phyloP scores from a whole-genome alignment of 2,113 vertebrate genomes.

The Caretta caretta region DNA sequence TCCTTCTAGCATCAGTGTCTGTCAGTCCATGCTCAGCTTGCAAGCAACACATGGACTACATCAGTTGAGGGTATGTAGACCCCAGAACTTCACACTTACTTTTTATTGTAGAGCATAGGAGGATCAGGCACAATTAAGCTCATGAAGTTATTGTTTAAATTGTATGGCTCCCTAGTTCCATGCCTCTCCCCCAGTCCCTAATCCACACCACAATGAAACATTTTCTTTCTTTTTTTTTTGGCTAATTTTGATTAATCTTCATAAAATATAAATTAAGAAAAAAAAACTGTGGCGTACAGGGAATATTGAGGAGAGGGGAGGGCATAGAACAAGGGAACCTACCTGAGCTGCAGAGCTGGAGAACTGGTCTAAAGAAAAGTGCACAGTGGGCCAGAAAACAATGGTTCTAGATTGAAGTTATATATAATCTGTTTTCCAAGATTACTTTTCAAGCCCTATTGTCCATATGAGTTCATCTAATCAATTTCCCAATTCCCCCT shows the following conservation, averaged over 20 bases:
- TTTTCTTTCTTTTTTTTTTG: not conserved
- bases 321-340: not conserved
- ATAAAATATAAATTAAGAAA: not conserved
- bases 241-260: not conserved
- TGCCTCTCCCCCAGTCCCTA: not conserved
- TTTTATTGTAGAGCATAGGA: not conserved
- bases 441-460: not conserved
- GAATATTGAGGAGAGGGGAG: not conserved
- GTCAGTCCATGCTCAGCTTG: not conserved
- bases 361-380: not conserved
- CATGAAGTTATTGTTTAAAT: slow-evolving; percentile 6
- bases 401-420: not conserved
- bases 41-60: slow-evolving; percentile 52
- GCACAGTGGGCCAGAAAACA: accelerated
- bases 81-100: not conserved
- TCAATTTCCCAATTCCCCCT: not conserved
- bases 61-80: slow-evolving; percentile 39
- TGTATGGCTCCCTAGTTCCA: slow-evolving; percentile 23
- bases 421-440: not conserved
- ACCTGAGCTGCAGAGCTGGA: not conserved
- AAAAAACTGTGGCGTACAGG: not conserved
- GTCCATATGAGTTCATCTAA: not conserved
- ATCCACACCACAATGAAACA: not conserved
- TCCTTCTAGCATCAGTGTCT: not conserved
- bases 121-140: not conserved